Percentiles rank a stretch among this genome's conserved stretches.
Evolutionary conservation across 2,113 vertebrate genomes (phyloP).

Genomic region (Semnornis frantzii): DNA sequence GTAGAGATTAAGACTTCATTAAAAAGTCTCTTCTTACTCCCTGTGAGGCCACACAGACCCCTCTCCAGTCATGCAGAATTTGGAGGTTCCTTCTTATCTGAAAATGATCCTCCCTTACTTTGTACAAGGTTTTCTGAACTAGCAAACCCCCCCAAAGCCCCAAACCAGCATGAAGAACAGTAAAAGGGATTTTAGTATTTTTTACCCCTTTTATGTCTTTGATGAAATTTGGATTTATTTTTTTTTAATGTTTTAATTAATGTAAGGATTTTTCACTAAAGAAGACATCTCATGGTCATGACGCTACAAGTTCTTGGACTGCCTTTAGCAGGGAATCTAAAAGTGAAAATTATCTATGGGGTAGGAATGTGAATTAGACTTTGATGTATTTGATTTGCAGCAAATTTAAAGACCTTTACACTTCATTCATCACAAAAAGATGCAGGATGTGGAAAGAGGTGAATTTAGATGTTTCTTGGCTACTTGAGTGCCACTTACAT

Average conservation of each 20-base stretch:
- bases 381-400: not conserved
- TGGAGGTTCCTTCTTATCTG: not conserved
- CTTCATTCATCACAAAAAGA: not conserved
- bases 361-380: not conserved
- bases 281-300: not conserved
- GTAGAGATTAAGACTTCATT: not conserved
- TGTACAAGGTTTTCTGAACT: not conserved
- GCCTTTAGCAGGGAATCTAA: not conserved
- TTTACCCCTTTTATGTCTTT: not conserved
- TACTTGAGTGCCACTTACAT: not conserved
- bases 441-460: not conserved
- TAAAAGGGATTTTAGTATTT: not conserved
- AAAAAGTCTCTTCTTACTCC: not conserved
- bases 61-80: not conserved
- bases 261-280: not conserved
- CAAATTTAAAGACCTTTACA: not conserved
- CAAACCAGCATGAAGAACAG: not conserved
- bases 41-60: not conserved
- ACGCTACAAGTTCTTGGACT: not conserved
- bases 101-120: not conserved
- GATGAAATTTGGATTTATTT: not conserved
- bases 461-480: not conserved
- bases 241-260: not conserved
- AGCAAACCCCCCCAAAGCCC: not conserved
- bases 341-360: not conserved